A percentile compares a stretch with the other conserved stretches of the same genome.
These are phyloP conservation scores for Stegastes partitus DNA, from an alignment of 2,113 vertebrate species.

Conservation along the genomic window DNA sequence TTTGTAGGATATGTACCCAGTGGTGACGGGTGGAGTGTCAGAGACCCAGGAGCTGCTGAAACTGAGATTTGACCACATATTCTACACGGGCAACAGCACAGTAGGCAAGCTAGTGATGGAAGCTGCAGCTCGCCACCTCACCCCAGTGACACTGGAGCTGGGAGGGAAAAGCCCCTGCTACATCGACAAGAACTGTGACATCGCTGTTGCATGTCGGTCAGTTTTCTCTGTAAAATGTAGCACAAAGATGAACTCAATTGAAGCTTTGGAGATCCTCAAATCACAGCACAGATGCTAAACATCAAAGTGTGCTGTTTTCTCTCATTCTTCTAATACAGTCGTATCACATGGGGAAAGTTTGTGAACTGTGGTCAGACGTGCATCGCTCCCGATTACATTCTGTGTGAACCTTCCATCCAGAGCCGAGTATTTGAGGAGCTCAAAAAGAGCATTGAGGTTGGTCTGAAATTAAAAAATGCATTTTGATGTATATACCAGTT, in stretches of 20 bases:
- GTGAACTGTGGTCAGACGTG: slow-evolving; percentile 94
- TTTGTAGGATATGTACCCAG: slow-evolving; percentile 87
- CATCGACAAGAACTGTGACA: slow-evolving; percentile 90
- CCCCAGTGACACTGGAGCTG: slow-evolving; percentile 94
- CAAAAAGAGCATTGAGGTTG: slow-evolving; percentile 85
- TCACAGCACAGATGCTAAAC: background rate
- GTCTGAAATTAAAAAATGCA: background rate
- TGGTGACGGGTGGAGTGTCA: slow-evolving; percentile 87
- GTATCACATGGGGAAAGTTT: slow-evolving; percentile 94
- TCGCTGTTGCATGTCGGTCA: slow-evolving; percentile 87
- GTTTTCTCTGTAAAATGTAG: background rate
- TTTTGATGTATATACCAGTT: no score
- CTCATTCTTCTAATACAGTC: slow-evolving; percentile 72
- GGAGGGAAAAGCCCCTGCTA: slow-evolving; percentile 96
- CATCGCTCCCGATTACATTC: slow-evolving; percentile 92
- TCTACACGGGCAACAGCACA: slow-evolving; percentile 88
- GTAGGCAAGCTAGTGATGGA: slow-evolving; percentile 92
- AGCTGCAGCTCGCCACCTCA: slow-evolving; percentile 90
- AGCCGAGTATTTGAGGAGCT: slow-evolving; percentile 86
- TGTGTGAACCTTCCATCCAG: slow-evolving; percentile 91
- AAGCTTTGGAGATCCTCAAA: no score
- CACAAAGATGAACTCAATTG: no score
- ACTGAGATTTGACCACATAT: slow-evolving; percentile 91
- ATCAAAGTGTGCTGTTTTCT: background rate
- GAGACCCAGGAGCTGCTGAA: slow-evolving; percentile 90